phyloP scores from a whole-genome alignment of 2,113 vertebrate genomes.

The Reinhardtius hippoglossoides region DNA sequence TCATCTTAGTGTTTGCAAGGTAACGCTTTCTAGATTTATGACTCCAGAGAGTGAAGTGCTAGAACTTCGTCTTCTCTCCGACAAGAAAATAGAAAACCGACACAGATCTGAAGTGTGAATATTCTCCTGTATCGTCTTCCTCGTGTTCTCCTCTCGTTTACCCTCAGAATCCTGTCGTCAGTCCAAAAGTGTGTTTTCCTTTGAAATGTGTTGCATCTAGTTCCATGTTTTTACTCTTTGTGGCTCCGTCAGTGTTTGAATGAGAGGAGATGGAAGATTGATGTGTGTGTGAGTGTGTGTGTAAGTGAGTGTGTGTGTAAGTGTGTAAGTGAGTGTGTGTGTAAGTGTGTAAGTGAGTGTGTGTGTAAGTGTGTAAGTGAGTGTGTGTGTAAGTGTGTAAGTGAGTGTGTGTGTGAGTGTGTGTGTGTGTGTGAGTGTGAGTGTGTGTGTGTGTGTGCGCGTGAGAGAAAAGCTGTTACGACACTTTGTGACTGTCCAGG shows the following conservation, averaged over 20 bases:
- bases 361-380: too few relatives aligned
- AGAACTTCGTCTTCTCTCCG: too few relatives aligned
- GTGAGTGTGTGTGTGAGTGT: slow-evolving; percentile 24
- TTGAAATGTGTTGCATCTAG: slow-evolving; percentile 19
- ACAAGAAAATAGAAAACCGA: neutral
- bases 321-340: slow-evolving; percentile 24
- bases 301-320: slow-evolving; percentile 31
- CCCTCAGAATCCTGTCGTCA: neutral
- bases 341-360: slow-evolving; percentile 21
- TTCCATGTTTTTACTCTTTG: slow-evolving; percentile 33
- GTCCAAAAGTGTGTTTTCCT: neutral
- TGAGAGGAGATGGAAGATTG: neutral
- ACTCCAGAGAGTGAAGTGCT: too few relatives aligned
- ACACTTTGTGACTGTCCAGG: slow-evolving; percentile 47
- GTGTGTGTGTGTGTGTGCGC: slow-evolving; percentile 10
- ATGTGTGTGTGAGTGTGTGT: slow-evolving; percentile 22
- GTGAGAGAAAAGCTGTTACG: neutral
- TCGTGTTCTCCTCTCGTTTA: neutral
- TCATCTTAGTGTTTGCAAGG: neutral
- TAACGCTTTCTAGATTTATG: too few relatives aligned
- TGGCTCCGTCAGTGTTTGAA: slow-evolving; percentile 30
- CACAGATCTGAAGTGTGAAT: neutral
- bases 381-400: slow-evolving; percentile 26
- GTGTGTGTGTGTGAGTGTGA: slow-evolving; percentile 20
- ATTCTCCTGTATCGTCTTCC: neutral